Conservation (phyloP, 1,140 invertebrate species). For the Charaxes varanes region DNA sequence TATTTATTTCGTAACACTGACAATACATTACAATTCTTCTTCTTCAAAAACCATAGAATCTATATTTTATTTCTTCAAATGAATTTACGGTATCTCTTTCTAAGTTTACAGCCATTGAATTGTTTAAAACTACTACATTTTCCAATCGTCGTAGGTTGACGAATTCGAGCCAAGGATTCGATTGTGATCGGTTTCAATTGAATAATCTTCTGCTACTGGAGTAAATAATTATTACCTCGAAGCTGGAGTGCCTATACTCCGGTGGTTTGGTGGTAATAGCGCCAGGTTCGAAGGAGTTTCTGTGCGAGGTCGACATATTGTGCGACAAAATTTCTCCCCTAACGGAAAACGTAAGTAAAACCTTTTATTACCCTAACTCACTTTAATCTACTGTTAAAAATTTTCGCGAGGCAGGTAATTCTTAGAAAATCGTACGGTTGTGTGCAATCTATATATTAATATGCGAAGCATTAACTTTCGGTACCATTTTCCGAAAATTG, state of each 20-base stretch:
- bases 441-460: no score
- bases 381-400: no score
- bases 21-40: no score
- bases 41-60: no score
- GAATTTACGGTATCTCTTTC: no score
- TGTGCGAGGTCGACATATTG: constrained; percentile 45
- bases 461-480: no score
- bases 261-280: constrained; percentile 40
- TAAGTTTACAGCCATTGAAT: constrained; percentile 5
- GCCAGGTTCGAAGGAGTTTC: constrained; percentile 43
- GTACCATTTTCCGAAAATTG: no score
- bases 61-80: no score
- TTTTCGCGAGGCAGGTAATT: no score
- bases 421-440: no score
- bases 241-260: constrained; percentile 42
- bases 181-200: constrained; percentile 15
- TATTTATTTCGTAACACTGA: no score
- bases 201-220: constrained; percentile 10
- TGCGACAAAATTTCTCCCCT: constrained; percentile 55
- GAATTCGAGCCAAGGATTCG: constrained; percentile 16
- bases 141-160: constrained; percentile 9
- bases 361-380: no score
- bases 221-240: constrained; percentile 18
- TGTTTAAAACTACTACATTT: constrained; percentile 4
- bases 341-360: constrained; percentile 57